A percentile compares a stretch with the other conserved stretches of the same genome.
These are phyloP conservation scores for Latrodectus elegans DNA, from an alignment of 2,888 invertebrate species.

Conservation along the genomic window DNA sequence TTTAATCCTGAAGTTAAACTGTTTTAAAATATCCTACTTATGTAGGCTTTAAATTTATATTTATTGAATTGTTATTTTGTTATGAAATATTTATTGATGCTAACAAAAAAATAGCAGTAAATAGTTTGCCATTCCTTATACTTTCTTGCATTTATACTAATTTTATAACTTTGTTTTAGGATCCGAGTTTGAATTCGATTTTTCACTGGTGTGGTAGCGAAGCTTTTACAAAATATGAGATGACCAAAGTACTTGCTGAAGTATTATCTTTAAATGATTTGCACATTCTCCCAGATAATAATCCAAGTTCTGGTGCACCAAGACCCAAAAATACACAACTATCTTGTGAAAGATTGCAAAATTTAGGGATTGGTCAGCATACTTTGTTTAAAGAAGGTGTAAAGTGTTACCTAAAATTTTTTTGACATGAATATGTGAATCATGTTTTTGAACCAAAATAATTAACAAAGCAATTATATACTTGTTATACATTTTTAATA, in stretches of 20 bases:
- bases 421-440: too few species aligned
- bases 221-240: constrained; percentile 77
- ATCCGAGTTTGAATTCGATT: constrained; percentile 74
- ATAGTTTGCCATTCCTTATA: background rate
- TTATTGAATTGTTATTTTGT: background rate
- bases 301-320: constrained; percentile 73
- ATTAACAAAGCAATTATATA: too few species aligned
- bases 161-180: constrained; percentile 72
- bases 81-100: background rate
- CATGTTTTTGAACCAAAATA: background rate
- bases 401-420: too few species aligned
- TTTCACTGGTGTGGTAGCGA: constrained; percentile 78
- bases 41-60: background rate
- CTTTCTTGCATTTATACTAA: constrained; percentile 15
- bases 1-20: background rate
- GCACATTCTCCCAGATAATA: constrained; percentile 75
- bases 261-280: constrained; percentile 74
- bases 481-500: too few species aligned
- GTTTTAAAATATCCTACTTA: background rate
- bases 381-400: constrained; percentile 75
- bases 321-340: constrained; percentile 76
- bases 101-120: background rate
- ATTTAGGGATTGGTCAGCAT: constrained; percentile 71
- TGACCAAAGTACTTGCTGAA: constrained; percentile 76
- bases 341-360: constrained; percentile 48